Percentiles rank a stretch among this genome's conserved stretches.
Evolutionary conservation across 2,113 vertebrate species (phyloP).

Genomic region (Amphiprion ocellaris): DNA sequence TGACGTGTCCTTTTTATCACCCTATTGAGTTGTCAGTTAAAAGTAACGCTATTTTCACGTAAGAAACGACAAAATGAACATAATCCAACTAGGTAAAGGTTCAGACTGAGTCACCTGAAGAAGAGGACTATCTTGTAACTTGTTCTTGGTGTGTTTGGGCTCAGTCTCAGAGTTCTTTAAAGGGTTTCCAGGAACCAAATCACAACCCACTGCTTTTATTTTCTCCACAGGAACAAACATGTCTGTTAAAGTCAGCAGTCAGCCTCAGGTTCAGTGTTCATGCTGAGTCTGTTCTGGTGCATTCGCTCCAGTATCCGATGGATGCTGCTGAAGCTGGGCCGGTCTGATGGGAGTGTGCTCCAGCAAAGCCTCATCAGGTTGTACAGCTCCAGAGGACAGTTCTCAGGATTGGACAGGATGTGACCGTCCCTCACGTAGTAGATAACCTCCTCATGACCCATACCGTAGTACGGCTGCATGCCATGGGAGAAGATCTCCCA

Average conservation of each 20-base stretch:
- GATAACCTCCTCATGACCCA: constrained; percentile 98
- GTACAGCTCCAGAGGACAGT: constrained; percentile 95
- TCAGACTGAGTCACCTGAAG: too few relatives aligned
- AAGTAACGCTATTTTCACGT: too few relatives aligned
- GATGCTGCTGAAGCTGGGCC: constrained; percentile 94
- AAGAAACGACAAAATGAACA: too few relatives aligned
- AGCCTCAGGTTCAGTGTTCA: constrained; percentile 50
- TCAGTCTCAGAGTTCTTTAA: neutral
- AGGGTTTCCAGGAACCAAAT: constrained; percentile 9
- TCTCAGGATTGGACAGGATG: constrained; percentile 92
- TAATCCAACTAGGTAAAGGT: too few relatives aligned
- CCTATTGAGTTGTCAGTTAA: too few relatives aligned
- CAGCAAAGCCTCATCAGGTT: constrained; percentile 98
- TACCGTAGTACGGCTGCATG: constrained; percentile 98
- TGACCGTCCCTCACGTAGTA: constrained; percentile 97
- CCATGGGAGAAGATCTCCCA: constrained; percentile 99
- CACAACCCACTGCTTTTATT: neutral
- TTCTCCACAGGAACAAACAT: neutral
- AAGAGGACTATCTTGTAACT: too few relatives aligned
- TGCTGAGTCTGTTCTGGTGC: constrained; percentile 84
- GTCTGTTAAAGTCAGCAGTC: constrained; percentile 48
- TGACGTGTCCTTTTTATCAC: too few relatives aligned
- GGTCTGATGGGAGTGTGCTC: constrained; percentile 91
- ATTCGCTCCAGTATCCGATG: constrained; percentile 96
- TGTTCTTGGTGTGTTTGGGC: neutral